Evolutionary conservation across 2,888 invertebrate genomes (phyloP).

Genomic region (Ceramica pisi): DNA sequence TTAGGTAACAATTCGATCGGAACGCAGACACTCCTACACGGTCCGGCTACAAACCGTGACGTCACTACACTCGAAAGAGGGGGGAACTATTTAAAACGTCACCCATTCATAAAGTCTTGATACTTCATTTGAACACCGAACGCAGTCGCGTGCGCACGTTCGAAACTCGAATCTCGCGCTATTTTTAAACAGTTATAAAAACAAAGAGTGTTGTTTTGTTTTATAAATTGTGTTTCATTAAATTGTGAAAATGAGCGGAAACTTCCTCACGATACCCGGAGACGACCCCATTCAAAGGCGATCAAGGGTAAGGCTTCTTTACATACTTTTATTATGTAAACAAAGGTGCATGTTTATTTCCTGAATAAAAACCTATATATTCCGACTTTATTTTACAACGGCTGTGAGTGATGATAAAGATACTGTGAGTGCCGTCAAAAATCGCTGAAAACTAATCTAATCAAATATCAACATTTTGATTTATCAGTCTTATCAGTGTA

Average conservation of each 20-base stretch:
- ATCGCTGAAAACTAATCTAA: constrained; percentile 13
- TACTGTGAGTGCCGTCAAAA: neutral
- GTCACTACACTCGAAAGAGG: constrained; percentile 73
- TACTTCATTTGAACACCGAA: constrained; percentile 79
- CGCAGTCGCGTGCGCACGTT: constrained; percentile 84
- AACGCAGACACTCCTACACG: constrained; percentile 81
- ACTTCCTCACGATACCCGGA: constrained; percentile 87
- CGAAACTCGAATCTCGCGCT: constrained; percentile 64
- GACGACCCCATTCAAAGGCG: constrained; percentile 84
- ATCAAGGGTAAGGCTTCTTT: constrained; percentile 83
- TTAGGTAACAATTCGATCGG: constrained; percentile 78
- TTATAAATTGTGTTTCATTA: constrained; percentile 67
- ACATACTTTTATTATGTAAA: constrained; percentile 55
- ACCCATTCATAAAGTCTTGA: constrained; percentile 87
- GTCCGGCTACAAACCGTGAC: constrained; percentile 70
- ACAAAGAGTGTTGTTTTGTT: constrained; percentile 71
- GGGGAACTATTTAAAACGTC: constrained; percentile 86
- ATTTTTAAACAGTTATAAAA: constrained; percentile 71
- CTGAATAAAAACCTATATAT: constrained; percentile 6
- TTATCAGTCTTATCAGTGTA: constrained; percentile 14
- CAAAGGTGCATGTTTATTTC: constrained; percentile 31
- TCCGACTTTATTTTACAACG: neutral
- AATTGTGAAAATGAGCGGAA: constrained; percentile 87
- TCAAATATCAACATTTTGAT: constrained; percentile 12
- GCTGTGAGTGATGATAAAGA: neutral